Evolutionary conservation across 2,113 vertebrate species (phyloP), one percentile per base, ranked within the genome.

Genomic region (Rhinolophus ferrumequinum): DNA sequence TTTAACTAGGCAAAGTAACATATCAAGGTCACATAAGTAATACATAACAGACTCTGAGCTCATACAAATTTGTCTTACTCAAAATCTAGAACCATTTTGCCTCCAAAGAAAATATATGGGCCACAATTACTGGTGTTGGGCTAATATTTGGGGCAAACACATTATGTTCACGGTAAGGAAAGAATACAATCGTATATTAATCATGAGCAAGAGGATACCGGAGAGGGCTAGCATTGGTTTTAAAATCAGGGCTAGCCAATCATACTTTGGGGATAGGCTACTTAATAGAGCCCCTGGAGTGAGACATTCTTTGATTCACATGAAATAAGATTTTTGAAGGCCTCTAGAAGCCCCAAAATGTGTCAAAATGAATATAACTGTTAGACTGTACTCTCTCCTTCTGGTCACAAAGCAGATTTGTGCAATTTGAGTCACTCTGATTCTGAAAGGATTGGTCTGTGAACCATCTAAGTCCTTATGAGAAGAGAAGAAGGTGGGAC

Each of bases 81-180:
- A 96, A 93, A 28, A 14, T n/a, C 87, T 60, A 88, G 47, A 91
- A 47, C 30, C 10, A 26, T 76, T 84, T 93, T 85, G 22, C n/a
- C 69, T 94, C 35, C 15, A 19, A 93, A 90, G 35, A 96, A 95
- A 90, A 5, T 41, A 33, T 47, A 89, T 85, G n/a, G 22, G 54
- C 11, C 77, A 86, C 47, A 88, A 64, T 38, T 82, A 82, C 50
- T 93, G 19, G 14, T 69, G n/a, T 73, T 77, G 15, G 18, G 41
- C 72, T 96, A 77, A 85, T 81, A 77, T 69, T 58, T 96, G 67
- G 81, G 38, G 13, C 67, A 96, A 96, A 94, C 24, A 44, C 44
- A 52, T 83, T 93, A 81, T 75, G 58, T 80, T 90, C 70, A 67
- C 30, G 52, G 18, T 92, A 75, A 96, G 35, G 35, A 81, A 85